Evolutionary conservation across 1,140 invertebrate genomes (phyloP), one percentile per base, ranked within the genome.

Genomic region (Chelonus insularis): DNA sequence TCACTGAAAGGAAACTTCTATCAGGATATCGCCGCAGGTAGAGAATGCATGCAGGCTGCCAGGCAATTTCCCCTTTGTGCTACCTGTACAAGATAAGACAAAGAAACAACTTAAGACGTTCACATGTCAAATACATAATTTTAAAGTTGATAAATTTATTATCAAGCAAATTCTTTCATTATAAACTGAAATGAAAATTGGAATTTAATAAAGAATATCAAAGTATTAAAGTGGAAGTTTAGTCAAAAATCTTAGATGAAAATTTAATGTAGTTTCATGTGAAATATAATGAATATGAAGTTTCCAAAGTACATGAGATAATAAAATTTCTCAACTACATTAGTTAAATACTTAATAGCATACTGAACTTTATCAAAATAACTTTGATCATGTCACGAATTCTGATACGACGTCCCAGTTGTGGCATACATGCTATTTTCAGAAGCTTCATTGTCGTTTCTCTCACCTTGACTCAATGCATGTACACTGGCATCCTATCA

Each of bases 11-110:
- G 18, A 34, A 34, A 34, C 51, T 43, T 16, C 25, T 18, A 34
- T 34, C 41, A 32, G 9, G 12, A n/a, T 34, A 43, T 36, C 29
- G 16, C 23, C 45, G 32, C 14, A 18, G 36, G 43, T 48, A 45
- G 43, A 21, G 43, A 29, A 58, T 58, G 43, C 48, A 58, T 43
- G 56, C 34, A 48, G 48, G 56, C 48, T 48, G 41, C 48, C 56
- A 32, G 32, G 56, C 25, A 58, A 58, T 55, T 64, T 63, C 47
- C 4, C 12, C 39, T 56, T 45, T 45, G 43, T 20, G 20, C 18
- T 7, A 21, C n/a, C n/a, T 45, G 20, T 20, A 21, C 43, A 9
- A 16, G 11, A 45, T 11, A 45, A 16, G 11, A 45, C 18, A 45
- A 21, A 20, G 43, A 18, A 21, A 18, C 14, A 21, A 21, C 9